phyloP scores from a whole-genome alignment of 1,140 invertebrate genomes.

The Maniola jurtina region DNA sequence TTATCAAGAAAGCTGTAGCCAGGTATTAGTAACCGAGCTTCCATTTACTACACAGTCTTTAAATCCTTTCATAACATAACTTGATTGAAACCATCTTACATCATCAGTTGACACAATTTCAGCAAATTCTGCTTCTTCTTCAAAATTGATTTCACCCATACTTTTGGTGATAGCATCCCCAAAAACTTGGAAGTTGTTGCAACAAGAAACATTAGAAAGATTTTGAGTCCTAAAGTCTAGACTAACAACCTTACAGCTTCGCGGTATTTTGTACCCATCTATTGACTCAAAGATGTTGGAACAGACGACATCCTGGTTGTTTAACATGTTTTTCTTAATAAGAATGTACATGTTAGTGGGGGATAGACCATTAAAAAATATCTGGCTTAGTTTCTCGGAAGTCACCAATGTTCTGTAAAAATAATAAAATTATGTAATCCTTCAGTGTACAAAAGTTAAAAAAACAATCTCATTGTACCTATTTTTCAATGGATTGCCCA shows the following conservation, averaged over 20 bases:
- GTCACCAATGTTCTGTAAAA: constrained; percentile 63
- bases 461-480: too few species aligned
- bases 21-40: constrained; percentile 59
- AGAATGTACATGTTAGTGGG: constrained; percentile 69
- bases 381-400: constrained; percentile 54
- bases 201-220: constrained; percentile 50
- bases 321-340: constrained; percentile 51
- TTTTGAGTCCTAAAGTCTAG: constrained; percentile 53
- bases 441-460: too few species aligned
- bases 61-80: constrained; percentile 70
- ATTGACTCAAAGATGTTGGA: constrained; percentile 52
- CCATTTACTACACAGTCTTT: constrained; percentile 69
- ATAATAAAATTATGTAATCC: constrained; percentile 2
- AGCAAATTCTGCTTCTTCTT: constrained; percentile 38
- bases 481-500: too few species aligned
- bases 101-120: constrained; percentile 59
- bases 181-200: constrained; percentile 63
- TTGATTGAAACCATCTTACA: constrained; percentile 63
- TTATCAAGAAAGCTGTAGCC: constrained; percentile 46
- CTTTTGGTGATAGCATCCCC: constrained; percentile 46
- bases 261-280: constrained; percentile 56
- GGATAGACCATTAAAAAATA: constrained; percentile 52
- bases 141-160: constrained; percentile 39
- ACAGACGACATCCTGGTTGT: constrained; percentile 46
- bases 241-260: constrained; percentile 52